Base-by-base conservation (phyloP, 1,140 invertebrate species). In the Drosophila sturtevanti region DNA sequence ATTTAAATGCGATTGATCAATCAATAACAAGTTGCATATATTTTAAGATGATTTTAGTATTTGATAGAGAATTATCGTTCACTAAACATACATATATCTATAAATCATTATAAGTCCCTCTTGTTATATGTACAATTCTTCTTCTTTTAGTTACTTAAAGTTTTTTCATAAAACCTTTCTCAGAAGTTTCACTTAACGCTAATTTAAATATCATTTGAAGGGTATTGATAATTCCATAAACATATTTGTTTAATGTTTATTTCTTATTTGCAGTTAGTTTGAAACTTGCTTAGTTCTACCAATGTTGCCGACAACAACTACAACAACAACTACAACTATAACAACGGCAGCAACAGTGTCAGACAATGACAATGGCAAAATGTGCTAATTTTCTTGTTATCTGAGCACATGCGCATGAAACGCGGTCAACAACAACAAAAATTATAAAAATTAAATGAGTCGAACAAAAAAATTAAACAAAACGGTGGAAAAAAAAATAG, bases 321-420 rank as follows among this genome's bases (percentile, higher is more conserved):
- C 27, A 6, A 31, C 27, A 4, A 24, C 35, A 59, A 27, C 61
- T 6, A 31, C 27, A 6, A 6, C 6, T 1, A 7, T 6, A 6
- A 31, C 27, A 4, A 24, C 22, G 22, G 4, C 22, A 6, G 3
- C 27, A 37, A 63, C n/a, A 22, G 44, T 64, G 35, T 34, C n/a
- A 7, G 38, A 41, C 35, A 69, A 63, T 34, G 56, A 55, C 38
- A 51, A 52, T 38, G 59, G 48, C 54, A 60, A 54, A 81, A 75
- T 75, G 79, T 82, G 79, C 51, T 79, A 82, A 82, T 82, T 86
- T 82, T 44, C 44, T 79, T 82, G 72, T 82, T 89, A 89, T 79
- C 79, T 76, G 44, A 31, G 58, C 68, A 65, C 63, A 82, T 82
- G 79, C 71, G 79, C 66, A 38, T 56, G 51, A 31, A 65, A 63